Base-by-base conservation (phyloP, 2,113 vertebrate species). In the Zootoca vivipara region DNA sequence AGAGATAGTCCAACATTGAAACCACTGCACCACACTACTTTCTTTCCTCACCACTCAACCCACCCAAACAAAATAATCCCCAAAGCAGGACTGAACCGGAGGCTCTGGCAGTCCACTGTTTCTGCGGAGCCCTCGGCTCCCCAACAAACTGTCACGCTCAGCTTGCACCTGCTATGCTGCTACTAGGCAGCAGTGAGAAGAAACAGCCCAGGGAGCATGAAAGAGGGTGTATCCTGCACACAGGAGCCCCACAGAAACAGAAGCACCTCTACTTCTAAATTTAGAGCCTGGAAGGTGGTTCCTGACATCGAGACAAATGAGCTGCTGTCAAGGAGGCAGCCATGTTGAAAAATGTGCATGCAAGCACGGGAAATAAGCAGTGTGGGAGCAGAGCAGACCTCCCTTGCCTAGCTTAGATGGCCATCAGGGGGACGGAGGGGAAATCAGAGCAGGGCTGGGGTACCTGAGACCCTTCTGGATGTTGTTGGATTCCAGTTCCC, bases 141-240 rank as follows among this genome's bases (percentile, higher is more conserved):
- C 90, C 89, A 90, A 92, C 91, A 94, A 90, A 85, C 89, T 93
- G 90, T 88, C 93, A 93, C 93, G 91, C 90, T 89, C 92, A 93
- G 92, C 91, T 90, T 89, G 85, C 87, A 72, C 89, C 91, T 92
- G 42, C 22, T 58, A 72, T 26, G 86, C 85, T 62, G 89, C 83
- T 46, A 78, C n/a, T 7, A 81, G 90, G 85, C 72, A 78, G 75
- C 90, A n/a, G 69, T 3, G 64, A 64, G 52, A 24, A 1, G 24
- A 38, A 81, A 15, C 3, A 22, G 33, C 28, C 30, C 30, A 38
- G 35, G 46, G 8, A 64, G 67, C 4, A 16, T 42, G 52, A 26
- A 33, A 81, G 56, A 30, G 33, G 4, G 30, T 33, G 40, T 12
- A 26, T 15, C 46, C 64, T 7, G 7, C 3, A 2, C 18, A 22